Conservation (phyloP, 2,797 vertebrate species). For the Loris lydekkerianus region DNA sequence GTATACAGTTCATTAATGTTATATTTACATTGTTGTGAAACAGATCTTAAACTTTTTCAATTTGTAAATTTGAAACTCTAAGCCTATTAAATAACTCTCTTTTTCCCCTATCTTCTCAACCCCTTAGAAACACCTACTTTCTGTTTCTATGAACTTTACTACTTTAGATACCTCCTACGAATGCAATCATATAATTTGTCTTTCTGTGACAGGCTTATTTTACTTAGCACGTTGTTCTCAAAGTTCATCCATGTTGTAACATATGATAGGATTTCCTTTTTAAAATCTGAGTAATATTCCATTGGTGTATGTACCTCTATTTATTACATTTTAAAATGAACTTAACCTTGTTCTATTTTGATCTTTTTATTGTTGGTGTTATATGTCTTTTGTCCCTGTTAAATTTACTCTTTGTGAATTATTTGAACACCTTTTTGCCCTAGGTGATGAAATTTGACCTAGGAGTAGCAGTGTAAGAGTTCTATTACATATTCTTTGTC, state of each 20-base stretch:
- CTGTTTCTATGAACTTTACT: neutral
- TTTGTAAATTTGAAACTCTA: neutral
- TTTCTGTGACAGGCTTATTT: neutral
- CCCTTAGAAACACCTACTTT: neutral
- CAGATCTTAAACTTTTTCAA: neutral
- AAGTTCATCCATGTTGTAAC: neutral
- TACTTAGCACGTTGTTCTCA: neutral
- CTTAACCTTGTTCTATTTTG: constrained; percentile 21
- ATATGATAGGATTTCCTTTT: neutral
- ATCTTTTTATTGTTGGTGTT: neutral
- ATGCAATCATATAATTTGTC: neutral
- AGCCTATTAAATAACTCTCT: neutral
- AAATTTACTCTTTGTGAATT: constrained; percentile 2
- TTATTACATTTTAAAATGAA: constrained; percentile 38
- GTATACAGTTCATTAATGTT: neutral
- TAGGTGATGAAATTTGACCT: constrained; percentile 4
- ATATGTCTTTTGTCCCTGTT: neutral
- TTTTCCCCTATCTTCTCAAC: neutral
- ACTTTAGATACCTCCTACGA: neutral
- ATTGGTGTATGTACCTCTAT: neutral
- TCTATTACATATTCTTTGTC: neutral
- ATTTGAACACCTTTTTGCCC: neutral
- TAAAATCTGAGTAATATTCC: neutral
- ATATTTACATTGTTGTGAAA: neutral
- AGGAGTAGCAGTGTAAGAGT: neutral